These are phyloP conservation scores for Aurelia sp. DNA, from an alignment of 30 jellyfish, hydroid and myxozoan species.

Conservation along the genomic window DNA sequence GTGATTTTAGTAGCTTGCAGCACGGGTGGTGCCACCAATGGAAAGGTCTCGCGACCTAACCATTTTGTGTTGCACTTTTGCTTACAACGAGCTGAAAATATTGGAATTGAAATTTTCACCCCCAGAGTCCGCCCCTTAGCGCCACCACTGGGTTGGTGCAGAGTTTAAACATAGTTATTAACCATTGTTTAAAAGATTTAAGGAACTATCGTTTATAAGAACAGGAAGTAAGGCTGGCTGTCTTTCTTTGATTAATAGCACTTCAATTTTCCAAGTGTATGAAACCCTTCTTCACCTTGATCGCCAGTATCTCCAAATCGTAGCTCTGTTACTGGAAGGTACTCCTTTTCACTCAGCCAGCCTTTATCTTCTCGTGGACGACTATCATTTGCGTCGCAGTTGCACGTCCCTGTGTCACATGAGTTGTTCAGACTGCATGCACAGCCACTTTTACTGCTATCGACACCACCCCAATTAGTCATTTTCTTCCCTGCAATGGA, in stretches of 20 bases:
- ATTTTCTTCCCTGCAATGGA: conserved; percentile 20
- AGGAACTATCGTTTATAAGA: no score
- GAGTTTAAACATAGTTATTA: no score
- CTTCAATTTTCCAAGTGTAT: conserved; percentile 23
- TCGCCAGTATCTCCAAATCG: conserved; percentile 62
- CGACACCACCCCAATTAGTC: conserved; percentile 41
- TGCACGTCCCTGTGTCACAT: conserved; percentile 11
- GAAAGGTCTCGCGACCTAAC: no score
- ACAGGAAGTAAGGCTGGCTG: no score
- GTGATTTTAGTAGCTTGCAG: no score
- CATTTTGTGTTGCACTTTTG: no score
- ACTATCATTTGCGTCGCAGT: conserved; percentile 34
- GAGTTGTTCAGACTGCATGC: conserved; percentile 23
- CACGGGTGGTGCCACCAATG: no score
- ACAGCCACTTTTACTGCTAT: conserved; percentile 14
- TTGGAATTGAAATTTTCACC: no score
- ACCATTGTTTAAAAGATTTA: no score
- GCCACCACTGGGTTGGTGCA: no score
- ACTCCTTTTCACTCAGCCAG: conserved; percentile 12
- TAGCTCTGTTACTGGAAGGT: conserved; percentile 49
- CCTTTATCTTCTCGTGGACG: conserved; percentile 26
- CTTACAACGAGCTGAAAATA: no score
- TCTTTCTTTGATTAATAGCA: neutral
- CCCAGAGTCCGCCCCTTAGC: no score
- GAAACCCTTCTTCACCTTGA: conserved; percentile 11